Base-by-base conservation (phyloP, 92 coral and sea anemone species). In the Siderastrea radians region DNA sequence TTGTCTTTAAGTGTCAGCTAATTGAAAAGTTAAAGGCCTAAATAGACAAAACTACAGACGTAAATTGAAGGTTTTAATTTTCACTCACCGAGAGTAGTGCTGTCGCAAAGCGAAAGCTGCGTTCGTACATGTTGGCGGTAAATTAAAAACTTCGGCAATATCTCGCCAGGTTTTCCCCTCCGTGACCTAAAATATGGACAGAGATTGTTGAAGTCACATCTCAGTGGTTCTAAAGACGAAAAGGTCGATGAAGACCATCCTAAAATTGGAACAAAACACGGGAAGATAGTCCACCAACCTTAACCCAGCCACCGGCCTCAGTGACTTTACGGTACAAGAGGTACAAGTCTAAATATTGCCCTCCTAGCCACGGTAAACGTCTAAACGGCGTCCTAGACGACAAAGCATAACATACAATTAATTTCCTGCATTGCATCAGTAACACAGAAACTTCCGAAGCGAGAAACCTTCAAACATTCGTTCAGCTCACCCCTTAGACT, bases 21-120 rank as follows among this genome's bases (percentile, higher is more conserved):
- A 82, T 82, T 82, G 58, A 58, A 69, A 54, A 19, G 68, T 82
- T 69, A 71, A 47, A 70, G 77, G 72, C 59, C 77, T 55, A 70
- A 82, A 82, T 82, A 58, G 68, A 43, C 77, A 82, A 70, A 69
- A 82, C 64, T 62, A 14, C 68, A 53, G 78, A 73, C 72, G 59
- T n/a, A 74, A 82, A 73, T 84, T 16, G n/a, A 49, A 72, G 70
- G 79, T 48, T 60, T 73, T 60, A 50, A 46, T 46, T 75, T 45
- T 79, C 58, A 80, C 75, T 87, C 61, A 94, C 99, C 99, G 93
- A 57, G 98, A 91, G 84, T 97, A 97, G 80, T 96, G 96, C 45
- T 97, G 99, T 79, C 99, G 85, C 46, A 97, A 85, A 49, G 99
- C 99, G 86, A 96, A 97, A 26, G 99, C 99, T 50, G 99, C 98